A percentile compares a stretch with the other conserved stretches of the same genome.
These are phyloP conservation scores for Dipodomys ordii DNA, from an alignment of 2,113 vertebrate genomes.

Conservation along the genomic window DNA sequence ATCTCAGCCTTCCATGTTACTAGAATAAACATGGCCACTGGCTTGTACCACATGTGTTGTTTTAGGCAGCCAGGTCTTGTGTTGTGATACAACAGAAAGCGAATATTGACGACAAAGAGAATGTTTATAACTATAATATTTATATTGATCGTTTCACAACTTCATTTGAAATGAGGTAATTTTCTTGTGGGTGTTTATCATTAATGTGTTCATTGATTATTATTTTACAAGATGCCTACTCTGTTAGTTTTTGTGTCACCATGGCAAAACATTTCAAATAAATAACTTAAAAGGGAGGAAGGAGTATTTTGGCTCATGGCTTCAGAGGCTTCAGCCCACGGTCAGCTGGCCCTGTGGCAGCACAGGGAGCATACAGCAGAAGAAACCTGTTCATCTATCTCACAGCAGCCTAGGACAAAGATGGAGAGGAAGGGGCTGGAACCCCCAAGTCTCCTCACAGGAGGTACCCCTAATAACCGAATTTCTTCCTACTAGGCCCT, in stretches of 20 bases:
- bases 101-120: neutral
- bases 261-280: neutral
- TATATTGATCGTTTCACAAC: constrained; percentile 24
- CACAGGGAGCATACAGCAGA: neutral
- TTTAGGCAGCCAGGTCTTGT: neutral
- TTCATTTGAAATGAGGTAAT: neutral
- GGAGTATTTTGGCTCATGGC: neutral
- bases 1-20: too few species aligned
- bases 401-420: neutral
- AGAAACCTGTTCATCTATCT: neutral
- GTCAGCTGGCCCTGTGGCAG: neutral
- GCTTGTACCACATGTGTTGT: neutral
- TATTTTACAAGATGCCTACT: neutral
- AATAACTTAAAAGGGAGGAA: neutral
- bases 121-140: neutral
- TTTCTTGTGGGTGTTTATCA: neutral
- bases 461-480: neutral
- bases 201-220: constrained; percentile 5
- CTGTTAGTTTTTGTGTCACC: neutral
- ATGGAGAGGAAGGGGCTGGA: neutral
- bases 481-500: neutral
- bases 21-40: too few species aligned
- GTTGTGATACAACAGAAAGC: neutral
- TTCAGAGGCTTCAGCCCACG: neutral
- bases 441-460: neutral